phyloP scores from a whole-genome alignment of 2,113 vertebrate genomes.

The zebrafish (Danio rerio) region GRCz12tu NC_133178.1:24104501-24105000 shows the following conservation, averaged over 20 bases:
- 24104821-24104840: not conserved
- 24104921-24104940: slow-evolving; percentile 11
- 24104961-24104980: slow-evolving; percentile 34
- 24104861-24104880: not conserved
- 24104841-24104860: not conserved
- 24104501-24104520: no score
- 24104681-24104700: not conserved
- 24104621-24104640: not conserved
- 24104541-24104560: no score
- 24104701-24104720: not conserved
- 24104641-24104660: not conserved
- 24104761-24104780: no score
- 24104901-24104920: not conserved
- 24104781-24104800: not conserved
- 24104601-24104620: not conserved
- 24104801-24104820: not conserved
- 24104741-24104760: not conserved
- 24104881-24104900: slow-evolving; percentile 3
- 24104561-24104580: not conserved
- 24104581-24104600: not conserved
- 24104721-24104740: not conserved
- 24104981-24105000: slow-evolving; percentile 22
- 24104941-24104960: not conserved
- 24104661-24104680: not conserved
- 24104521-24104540: no score